Evolutionary conservation across 92 coral and sea anemone species (phyloP).

Genomic region (Epizoanthus ramosus): DNA sequence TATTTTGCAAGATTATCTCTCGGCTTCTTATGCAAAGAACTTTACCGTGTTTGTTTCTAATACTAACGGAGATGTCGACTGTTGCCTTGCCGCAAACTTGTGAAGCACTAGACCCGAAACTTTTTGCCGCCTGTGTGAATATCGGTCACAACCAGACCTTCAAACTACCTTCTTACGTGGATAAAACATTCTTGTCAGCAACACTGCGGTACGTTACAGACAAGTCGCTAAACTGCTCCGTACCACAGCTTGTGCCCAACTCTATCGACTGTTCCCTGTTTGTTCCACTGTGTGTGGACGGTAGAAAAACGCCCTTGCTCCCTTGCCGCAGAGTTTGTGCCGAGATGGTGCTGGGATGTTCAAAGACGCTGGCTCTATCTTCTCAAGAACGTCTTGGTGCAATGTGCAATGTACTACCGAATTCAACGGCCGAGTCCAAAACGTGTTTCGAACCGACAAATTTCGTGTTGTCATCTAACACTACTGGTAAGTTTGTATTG

Average conservation of each 20-base stretch:
- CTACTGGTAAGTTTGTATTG: background rate
- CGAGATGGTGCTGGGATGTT: slow-evolving; percentile 38
- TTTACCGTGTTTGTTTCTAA: background rate
- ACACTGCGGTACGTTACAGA: background rate
- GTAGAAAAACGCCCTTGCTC: slow-evolving; percentile 14
- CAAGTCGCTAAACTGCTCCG: slow-evolving; percentile 18
- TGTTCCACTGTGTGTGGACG: slow-evolving; percentile 30
- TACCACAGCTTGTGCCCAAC: background rate
- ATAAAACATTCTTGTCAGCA: background rate
- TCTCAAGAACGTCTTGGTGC: slow-evolving; percentile 4
- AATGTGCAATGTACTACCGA: slow-evolving; percentile 19
- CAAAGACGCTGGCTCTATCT: background rate
- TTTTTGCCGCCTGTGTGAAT: slow-evolving; percentile 19
- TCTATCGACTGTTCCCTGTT: slow-evolving; percentile 19
- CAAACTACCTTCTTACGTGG: slow-evolving; percentile 22
- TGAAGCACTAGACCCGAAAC: slow-evolving; percentile 19
- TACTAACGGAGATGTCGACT: background rate
- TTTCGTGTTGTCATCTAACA: background rate
- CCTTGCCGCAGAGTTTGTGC: slow-evolving; percentile 31
- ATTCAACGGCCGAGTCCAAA: slow-evolving; percentile 19
- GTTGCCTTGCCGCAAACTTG: slow-evolving; percentile 19
- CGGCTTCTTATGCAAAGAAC: background rate
- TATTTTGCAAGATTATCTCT: background rate
- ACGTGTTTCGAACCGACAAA: slow-evolving; percentile 17
- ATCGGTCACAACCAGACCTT: slow-evolving; percentile 40